Conservation (phyloP, 2,888 invertebrate species). For the Rhorus exstirpatorius region DNA sequence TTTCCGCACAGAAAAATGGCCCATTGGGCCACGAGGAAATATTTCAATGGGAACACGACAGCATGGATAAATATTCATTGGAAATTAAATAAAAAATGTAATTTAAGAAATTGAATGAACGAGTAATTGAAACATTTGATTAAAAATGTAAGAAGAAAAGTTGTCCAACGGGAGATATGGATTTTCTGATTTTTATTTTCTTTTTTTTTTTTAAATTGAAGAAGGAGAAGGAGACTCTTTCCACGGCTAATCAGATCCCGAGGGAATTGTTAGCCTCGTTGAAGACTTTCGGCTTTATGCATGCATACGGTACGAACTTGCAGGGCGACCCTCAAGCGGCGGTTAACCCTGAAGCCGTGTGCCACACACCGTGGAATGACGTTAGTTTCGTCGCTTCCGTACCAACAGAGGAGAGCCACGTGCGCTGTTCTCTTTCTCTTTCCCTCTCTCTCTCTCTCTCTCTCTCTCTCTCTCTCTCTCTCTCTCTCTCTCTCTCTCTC, state of each 20-base stretch:
- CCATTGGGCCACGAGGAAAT: background rate
- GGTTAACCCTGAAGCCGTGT: conserved; percentile 73
- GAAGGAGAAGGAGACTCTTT: background rate
- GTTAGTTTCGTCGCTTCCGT: conserved; percentile 70
- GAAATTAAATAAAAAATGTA: background rate
- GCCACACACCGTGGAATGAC: conserved; percentile 73
- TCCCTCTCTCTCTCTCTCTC: conserved; percentile 1
- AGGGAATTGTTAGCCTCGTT: conserved; percentile 21
- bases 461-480: background rate
- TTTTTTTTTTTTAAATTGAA: background rate
- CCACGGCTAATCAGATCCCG: background rate
- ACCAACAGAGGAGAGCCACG: conserved; percentile 65
- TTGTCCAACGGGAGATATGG: background rate
- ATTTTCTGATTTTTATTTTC: background rate
- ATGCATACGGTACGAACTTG: conserved; percentile 37
- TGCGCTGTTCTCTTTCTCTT: background rate
- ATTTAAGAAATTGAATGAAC: background rate
- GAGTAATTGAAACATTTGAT: background rate
- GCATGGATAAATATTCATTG: background rate
- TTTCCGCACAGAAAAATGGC: background rate
- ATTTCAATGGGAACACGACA: background rate
- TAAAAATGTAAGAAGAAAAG: background rate
- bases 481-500: background rate
- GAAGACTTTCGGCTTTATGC: conserved; percentile 1
- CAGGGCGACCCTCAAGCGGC: conserved; percentile 57